Evolutionary conservation across 2,113 vertebrate genomes (phyloP).

Genomic region (Ctenomys sociabilis): DNA sequence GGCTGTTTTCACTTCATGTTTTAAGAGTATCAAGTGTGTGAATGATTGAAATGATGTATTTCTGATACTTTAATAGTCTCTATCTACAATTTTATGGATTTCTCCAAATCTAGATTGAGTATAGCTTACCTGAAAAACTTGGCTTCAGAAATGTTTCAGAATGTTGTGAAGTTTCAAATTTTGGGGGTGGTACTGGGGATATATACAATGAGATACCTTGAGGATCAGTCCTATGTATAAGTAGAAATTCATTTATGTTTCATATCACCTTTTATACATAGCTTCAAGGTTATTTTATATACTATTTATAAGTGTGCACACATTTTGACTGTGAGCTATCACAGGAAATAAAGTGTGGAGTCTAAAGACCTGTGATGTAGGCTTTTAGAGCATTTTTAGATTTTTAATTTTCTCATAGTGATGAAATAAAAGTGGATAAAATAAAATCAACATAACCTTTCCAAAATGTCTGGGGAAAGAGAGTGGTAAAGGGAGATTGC

Average conservation of each 20-base stretch:
- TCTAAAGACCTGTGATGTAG: background rate
- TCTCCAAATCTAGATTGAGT: background rate
- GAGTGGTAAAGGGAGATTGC: background rate
- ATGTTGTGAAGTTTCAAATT: background rate
- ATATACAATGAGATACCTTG: background rate
- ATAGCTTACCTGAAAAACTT: background rate
- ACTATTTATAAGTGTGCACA: background rate
- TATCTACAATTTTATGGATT: constrained; percentile 9
- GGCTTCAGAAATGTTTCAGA: background rate
- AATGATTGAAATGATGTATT: background rate
- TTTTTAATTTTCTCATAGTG: background rate
- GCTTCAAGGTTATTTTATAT: background rate
- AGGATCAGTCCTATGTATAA: background rate
- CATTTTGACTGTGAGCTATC: background rate
- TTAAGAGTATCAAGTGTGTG: constrained; percentile 8
- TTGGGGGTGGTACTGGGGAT: background rate
- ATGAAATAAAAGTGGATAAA: constrained; percentile 4
- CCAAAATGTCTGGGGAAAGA: background rate
- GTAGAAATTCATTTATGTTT: background rate
- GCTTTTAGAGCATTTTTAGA: background rate
- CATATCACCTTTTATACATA: too few species aligned
- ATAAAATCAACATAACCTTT: background rate
- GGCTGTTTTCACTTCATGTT: background rate
- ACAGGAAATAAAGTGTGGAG: too few species aligned
- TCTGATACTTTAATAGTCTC: background rate